Conservation (phyloP, 2,113 vertebrate species). For the Nesoenas mayeri region DNA sequence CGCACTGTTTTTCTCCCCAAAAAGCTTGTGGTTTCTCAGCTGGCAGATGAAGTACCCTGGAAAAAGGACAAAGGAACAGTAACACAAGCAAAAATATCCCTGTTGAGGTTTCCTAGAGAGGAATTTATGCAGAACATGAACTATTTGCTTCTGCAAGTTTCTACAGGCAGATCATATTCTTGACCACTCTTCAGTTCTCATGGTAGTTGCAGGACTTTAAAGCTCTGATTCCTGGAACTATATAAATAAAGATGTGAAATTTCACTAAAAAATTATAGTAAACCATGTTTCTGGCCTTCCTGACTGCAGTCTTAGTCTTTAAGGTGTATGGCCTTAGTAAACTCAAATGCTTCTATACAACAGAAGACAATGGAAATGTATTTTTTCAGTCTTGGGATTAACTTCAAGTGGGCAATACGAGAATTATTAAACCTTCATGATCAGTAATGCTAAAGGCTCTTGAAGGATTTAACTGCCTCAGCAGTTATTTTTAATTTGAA, state of each 20-base stretch:
- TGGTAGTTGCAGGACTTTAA: neutral
- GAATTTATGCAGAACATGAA: neutral
- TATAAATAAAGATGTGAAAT: neutral
- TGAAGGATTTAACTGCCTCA: conserved; percentile 18
- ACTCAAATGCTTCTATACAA: neutral
- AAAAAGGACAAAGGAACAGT: neutral
- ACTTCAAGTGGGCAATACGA: neutral
- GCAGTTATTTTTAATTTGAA: conserved; percentile 9
- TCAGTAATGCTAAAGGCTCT: neutral
- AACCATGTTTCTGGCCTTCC: neutral
- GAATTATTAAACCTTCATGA: neutral
- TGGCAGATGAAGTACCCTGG: neutral
- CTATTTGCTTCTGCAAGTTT: neutral
- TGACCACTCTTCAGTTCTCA: conserved; percentile 24
- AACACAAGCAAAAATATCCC: neutral
- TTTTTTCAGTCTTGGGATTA: neutral
- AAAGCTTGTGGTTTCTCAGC: neutral
- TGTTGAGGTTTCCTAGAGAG: neutral
- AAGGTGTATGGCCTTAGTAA: neutral
- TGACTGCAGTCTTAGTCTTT: neutral
- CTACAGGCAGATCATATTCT: neutral
- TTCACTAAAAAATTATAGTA: neutral
- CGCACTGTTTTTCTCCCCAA: neutral
- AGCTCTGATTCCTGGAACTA: neutral
- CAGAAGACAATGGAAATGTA: neutral